Evolutionary conservation across 1,140 invertebrate species (phyloP), one percentile per base, ranked within the genome.

Genomic region (Drosophila teissieri): DNA sequence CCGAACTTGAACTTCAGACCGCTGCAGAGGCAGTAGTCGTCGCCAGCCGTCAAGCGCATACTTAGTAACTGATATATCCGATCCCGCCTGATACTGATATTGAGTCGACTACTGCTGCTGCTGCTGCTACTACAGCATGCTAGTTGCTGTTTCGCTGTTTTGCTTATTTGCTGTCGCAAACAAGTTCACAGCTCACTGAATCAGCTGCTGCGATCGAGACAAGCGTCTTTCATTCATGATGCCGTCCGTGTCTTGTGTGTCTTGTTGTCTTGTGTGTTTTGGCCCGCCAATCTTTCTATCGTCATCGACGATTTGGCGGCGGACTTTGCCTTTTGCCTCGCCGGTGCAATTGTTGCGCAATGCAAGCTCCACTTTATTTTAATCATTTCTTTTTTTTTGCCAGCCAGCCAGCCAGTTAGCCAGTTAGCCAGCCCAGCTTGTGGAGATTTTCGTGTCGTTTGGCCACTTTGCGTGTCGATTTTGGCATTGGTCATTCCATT

Each of bases 1-100:
- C 31, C 85, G 84, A 89, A 89, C 84, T 89, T 89, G 84, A 89
- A 89, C 84, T 89, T 89, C 84, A 89, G 70, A 80, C 76, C 54
- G 78, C 58, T 69, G 83, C 75, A 78, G 83, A 88, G 51, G 62
- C 49, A 75, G 67, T 56, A 10, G 44, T 24, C 12, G 44, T 45
- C 44, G 70, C 49, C 80, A 48, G 44, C 52, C 48, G 53, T 60
- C 67, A 68, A 11, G 31, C 58, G 27, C 24, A 44, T 44, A 44
- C 54, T 54, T 70, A 70, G 51, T 70, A 70, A 70, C 67, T 74
- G 64, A 84, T 77, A 69, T 58, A 37, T 51, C 45, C 62, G 67
- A 49, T 46, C 31, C 11, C 44, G 11, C 19, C 49, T n/a, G 63
- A 56, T 77, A 62, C 49, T 27, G 63, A 56, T 77, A 62, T 53